phyloP scores from a whole-genome alignment of 1,140 invertebrate genomes.

The Gerris buenoi region DNA sequence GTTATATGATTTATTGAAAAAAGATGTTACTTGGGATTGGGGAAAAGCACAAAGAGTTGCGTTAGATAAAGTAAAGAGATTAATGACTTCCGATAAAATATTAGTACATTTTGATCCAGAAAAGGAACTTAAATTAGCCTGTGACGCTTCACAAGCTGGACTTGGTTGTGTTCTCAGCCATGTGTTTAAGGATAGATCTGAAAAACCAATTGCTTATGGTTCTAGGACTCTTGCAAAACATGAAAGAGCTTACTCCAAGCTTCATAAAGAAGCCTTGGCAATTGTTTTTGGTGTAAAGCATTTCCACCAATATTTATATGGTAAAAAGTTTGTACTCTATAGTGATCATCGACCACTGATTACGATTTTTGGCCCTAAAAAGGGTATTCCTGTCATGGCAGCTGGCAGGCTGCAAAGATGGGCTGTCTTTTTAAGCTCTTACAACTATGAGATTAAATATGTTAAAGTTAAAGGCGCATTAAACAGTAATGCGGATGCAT shows the following conservation, averaged over 20 bases:
- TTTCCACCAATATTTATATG: background rate
- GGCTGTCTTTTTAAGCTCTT: background rate
- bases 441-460: background rate
- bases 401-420: background rate
- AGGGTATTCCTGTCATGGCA: background rate
- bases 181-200: background rate
- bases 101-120: background rate
- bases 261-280: background rate
- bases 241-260: background rate
- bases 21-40: background rate
- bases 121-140: background rate
- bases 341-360: background rate
- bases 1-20: background rate
- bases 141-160: background rate
- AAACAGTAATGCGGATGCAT: slow-evolving; percentile 2
- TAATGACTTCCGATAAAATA: background rate
- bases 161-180: background rate
- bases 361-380: background rate
- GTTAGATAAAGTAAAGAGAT: background rate
- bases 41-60: background rate
- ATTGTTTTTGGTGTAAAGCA: background rate
- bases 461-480: background rate
- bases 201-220: background rate
- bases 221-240: background rate
- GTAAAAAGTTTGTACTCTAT: background rate